These are phyloP conservation scores for Paramisgurnus dabryanus DNA, from an alignment of 2,113 vertebrate species.

Conservation along the genomic window DNA sequence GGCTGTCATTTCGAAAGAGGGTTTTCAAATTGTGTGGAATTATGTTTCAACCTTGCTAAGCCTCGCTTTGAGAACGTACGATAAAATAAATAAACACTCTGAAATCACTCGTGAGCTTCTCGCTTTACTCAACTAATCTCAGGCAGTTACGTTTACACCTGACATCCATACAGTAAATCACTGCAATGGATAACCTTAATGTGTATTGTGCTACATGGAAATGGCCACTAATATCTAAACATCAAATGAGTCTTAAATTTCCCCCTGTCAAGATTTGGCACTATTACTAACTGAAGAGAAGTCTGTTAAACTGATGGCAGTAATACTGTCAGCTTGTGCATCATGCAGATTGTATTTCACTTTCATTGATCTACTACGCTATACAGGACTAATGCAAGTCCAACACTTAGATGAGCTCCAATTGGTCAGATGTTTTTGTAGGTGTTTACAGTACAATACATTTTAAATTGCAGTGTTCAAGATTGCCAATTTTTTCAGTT, in stretches of 20 bases:
- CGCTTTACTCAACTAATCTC: neutral
- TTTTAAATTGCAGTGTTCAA: too few species aligned
- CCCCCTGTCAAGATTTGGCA: neutral
- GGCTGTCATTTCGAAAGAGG: neutral
- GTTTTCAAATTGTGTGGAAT: neutral
- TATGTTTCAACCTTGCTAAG: neutral
- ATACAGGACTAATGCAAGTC: neutral
- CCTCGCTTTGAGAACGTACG: neutral
- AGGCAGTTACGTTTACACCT: neutral
- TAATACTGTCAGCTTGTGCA: neutral
- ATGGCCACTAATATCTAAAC: neutral
- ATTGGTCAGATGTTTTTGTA: neutral
- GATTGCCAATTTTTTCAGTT: too few species aligned
- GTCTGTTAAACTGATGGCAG: neutral
- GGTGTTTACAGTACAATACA: too few species aligned
- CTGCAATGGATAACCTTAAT: neutral
- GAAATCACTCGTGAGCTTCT: slow-evolving; percentile 9
- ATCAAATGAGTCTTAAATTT: slow-evolving; percentile 2
- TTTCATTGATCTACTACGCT: neutral
- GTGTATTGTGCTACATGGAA: neutral
- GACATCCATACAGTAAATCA: neutral
- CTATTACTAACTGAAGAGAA: neutral
- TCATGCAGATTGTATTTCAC: neutral
- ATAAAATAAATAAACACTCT: neutral
- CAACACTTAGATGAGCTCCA: neutral